phyloP scores from a whole-genome alignment of 1,140 invertebrate species.

The Aphelenchoides besseyi region DNA sequence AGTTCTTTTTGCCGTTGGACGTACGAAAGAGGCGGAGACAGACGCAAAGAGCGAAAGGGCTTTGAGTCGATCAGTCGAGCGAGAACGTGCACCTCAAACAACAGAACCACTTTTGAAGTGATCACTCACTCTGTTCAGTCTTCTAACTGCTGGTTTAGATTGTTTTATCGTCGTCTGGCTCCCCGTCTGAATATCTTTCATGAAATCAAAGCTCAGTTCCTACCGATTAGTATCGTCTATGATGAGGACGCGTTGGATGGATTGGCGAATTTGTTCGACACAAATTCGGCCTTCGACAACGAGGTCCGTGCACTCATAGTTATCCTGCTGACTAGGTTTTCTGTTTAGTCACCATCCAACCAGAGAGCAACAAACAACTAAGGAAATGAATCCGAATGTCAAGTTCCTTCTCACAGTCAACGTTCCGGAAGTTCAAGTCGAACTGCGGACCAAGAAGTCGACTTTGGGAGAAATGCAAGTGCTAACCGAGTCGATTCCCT shows the following conservation, averaged over 20 bases:
- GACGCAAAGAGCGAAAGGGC: too few species aligned
- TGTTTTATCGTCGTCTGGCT: slow-evolving; percentile 37
- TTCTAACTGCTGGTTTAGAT: too few species aligned
- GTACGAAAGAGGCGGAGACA: slow-evolving; percentile 27
- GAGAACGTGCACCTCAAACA: too few species aligned
- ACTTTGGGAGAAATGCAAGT: neutral
- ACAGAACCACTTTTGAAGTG: too few species aligned
- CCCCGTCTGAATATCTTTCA: slow-evolving; percentile 31
- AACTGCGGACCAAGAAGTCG: neutral
- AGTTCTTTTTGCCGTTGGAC: slow-evolving; percentile 34
- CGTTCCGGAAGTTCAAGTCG: neutral
- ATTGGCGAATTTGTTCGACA: slow-evolving; percentile 32
- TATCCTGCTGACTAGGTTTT: too few species aligned
- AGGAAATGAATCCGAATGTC: neutral
- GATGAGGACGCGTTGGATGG: slow-evolving; percentile 46
- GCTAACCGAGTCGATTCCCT: slow-evolving; percentile 23
- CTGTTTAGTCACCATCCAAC: too few species aligned
- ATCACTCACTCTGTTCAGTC: too few species aligned
- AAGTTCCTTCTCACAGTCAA: neutral
- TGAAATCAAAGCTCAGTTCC: slow-evolving; percentile 34
- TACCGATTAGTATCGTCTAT: slow-evolving; percentile 41
- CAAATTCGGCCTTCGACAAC: too few species aligned
- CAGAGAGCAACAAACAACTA: too few species aligned
- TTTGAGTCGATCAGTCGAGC: too few species aligned
- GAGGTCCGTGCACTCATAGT: too few species aligned